These are phyloP conservation scores for Lepidochrysops patricia DNA, from an alignment of 2,888 invertebrate genomes.

Conservation along the genomic window DNA sequence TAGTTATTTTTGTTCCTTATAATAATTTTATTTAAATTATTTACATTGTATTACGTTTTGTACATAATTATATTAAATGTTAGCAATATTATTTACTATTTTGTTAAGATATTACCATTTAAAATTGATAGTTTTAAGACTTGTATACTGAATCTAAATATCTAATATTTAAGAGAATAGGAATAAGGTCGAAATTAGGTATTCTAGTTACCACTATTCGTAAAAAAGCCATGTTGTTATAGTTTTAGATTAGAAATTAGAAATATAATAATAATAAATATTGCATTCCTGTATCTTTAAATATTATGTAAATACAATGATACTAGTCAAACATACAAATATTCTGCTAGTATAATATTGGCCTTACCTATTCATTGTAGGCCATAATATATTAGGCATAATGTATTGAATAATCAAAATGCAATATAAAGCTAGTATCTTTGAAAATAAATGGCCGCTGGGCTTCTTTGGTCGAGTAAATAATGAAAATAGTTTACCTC, in stretches of 20 bases:
- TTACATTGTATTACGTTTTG: background rate
- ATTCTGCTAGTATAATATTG: conserved; percentile 8
- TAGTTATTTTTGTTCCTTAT: background rate
- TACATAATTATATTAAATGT: background rate
- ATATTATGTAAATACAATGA: conserved; percentile 29
- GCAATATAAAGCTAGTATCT: too few species aligned
- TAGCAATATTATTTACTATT: conserved; percentile 4
- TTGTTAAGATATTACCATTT: background rate
- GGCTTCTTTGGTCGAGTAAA: too few species aligned
- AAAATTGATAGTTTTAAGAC: background rate
- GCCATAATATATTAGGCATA: too few species aligned
- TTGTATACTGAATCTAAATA: background rate
- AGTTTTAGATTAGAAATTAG: conserved; percentile 1
- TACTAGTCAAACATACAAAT: conserved; percentile 34
- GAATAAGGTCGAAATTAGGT: background rate
- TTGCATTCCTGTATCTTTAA: conserved; percentile 10
- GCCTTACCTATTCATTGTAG: too few species aligned
- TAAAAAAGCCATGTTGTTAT: conserved; percentile 7
- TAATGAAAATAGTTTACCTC: too few species aligned
- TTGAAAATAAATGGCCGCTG: too few species aligned
- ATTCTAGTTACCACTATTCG: conserved; percentile 8
- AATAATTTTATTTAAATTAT: background rate
- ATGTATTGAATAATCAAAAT: background rate
- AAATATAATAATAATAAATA: background rate
- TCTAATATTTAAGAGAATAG: background rate